Base-by-base conservation (phyloP, 2,113 vertebrate genomes). In the Hyperopisus bebe region DNA sequence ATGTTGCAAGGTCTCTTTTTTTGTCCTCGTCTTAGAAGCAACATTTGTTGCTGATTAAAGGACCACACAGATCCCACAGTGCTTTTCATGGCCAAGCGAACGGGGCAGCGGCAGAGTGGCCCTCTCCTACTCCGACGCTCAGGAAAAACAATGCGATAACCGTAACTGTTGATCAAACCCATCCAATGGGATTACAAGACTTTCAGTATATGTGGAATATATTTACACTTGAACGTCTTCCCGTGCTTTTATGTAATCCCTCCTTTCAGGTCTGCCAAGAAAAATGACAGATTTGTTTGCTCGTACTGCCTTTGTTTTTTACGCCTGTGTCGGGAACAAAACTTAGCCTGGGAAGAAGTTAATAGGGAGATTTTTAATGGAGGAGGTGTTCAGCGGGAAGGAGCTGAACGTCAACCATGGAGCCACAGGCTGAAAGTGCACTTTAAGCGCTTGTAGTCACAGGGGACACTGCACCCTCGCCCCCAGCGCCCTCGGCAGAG, bases 21-120 rank as follows among this genome's bases (percentile, higher is more conserved):
- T 88, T 19, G 27, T 48, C 44, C n/a, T 50, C 8, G 7, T 50
- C 58, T 88, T 70, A 48, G 86, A 88, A 83, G 89, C 66, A n/a
- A 92, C 95, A 95, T 97, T 93, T 96, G 96, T 93, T 96, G 95
- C 93, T 88, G 94, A 96, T 97, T 96, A 96, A 94, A 94, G 92
- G 96, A 94, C 94, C 94, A 90, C 88, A 94, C 93, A 92, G 95
- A 96, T 97, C 95, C 95, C 96, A 96, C 95, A 96, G 94, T 93
- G 95, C 95, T 96, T 96, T 95, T 96, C 95, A 95, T 94, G 94
- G 95, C 46, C 31, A 51, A 74, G 93, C 91, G 94, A 92, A 92
- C 94, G 95, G 94, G 92, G 95, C 95, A 95, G 95, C 95, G 96
- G 95, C 95, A 95, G 96, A 94, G 88, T 87, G 92, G 92, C 94